A percentile compares a stretch with the other conserved stretches of the same genome.
Evolutionary conservation across 2,797 vertebrate genomes (phyloP).

Genomic region (Kryptolebias ocellatus): DNA sequence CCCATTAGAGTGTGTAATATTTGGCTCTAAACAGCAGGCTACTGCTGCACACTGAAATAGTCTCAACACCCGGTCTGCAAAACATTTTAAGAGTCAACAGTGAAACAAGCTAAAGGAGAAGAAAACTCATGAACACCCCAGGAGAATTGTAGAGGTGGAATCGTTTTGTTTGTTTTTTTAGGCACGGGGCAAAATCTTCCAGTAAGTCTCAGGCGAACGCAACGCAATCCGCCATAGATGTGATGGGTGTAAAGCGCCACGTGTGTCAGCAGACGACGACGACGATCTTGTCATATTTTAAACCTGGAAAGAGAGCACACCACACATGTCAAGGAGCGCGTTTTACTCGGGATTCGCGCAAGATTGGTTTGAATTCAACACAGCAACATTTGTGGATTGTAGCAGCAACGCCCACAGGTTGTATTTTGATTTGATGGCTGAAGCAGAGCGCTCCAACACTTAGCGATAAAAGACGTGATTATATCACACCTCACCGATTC

Average conservation of each 20-base stretch:
- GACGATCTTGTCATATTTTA: conserved; percentile 87
- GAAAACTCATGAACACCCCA: conserved; percentile 65
- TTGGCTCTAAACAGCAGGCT: conserved; percentile 22
- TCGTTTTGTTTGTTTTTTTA: conserved; percentile 54
- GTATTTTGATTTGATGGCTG: conserved; percentile 16
- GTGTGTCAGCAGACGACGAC: conserved; percentile 85
- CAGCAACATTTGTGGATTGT: conserved; percentile 52
- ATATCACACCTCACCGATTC: background rate
- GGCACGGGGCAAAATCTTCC: conserved; percentile 83
- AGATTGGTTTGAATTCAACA: conserved; percentile 46
- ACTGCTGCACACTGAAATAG: conserved; percentile 41
- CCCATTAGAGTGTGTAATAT: conserved; percentile 24
- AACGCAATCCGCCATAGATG: conserved; percentile 85
- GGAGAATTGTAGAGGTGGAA: conserved; percentile 67
- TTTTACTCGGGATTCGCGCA: conserved; percentile 68
- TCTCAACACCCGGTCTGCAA: conserved; percentile 38
- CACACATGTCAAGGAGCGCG: conserved; percentile 82
- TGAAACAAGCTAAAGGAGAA: conserved; percentile 71
- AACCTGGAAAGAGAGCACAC: conserved; percentile 89
- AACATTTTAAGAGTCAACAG: conserved; percentile 59
- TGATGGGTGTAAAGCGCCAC: conserved; percentile 76
- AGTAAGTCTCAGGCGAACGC: conserved; percentile 84
- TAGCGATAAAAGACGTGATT: conserved; percentile 34
- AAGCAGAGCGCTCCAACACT: conserved; percentile 24
- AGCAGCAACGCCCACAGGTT: conserved; percentile 30